phyloP scores from a whole-genome alignment of 2,113 vertebrate genomes.

The Isurus oxyrinchus region DNA sequence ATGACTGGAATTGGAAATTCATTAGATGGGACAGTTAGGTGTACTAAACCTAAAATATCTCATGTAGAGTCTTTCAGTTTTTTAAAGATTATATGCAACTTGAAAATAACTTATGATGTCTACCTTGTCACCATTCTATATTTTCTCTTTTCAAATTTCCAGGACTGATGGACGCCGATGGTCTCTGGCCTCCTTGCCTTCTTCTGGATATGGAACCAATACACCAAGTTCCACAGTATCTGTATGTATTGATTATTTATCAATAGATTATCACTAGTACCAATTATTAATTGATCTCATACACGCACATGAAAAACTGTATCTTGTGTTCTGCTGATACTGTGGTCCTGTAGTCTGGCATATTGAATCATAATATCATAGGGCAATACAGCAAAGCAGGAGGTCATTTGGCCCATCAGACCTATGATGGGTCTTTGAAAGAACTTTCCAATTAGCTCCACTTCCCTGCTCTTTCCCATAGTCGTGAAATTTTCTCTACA shows the following conservation, averaged over 20 bases:
- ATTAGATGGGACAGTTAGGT: not conserved
- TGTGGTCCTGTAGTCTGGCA: not conserved
- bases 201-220: conserved; percentile 95
- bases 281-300: conserved; percentile 39
- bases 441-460: not conserved
- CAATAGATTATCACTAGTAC: conserved; percentile 44
- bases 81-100: not conserved
- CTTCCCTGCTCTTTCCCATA: not conserved
- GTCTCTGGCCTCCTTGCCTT: conserved; percentile 93
- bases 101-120: not conserved
- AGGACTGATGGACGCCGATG: conserved; percentile 93
- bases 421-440: not conserved
- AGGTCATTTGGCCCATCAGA: too few species aligned
- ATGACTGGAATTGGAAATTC: not conserved
- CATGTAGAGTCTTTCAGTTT: not conserved
- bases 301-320: not conserved
- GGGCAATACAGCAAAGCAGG: not conserved
- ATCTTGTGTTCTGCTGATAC: not conserved
- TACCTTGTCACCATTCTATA: not conserved
- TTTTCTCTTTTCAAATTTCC: conserved; percentile 38
- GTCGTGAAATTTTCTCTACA: not conserved
- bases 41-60: not conserved
- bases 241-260: conserved; percentile 62
- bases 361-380: not conserved
- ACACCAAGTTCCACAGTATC: conserved; percentile 97